Percentiles rank a stretch among this genome's conserved stretches.
These are phyloP conservation scores for Drosophila nigromelanica DNA, from an alignment of 1,140 invertebrate genomes.

Conservation along the genomic window DNA sequence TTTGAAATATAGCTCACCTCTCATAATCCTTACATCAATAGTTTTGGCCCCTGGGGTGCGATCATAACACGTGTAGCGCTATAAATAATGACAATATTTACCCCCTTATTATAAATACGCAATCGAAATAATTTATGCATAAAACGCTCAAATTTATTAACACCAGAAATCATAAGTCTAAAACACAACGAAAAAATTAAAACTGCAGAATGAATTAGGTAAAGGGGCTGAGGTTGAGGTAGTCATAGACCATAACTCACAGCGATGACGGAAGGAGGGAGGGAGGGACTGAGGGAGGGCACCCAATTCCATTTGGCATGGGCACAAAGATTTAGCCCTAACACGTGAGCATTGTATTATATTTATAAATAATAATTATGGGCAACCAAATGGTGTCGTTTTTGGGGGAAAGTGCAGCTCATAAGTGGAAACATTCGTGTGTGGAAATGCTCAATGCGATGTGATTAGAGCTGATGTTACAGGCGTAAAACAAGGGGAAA, in stretches of 20 bases:
- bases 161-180: constrained; percentile 21
- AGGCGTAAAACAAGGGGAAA: background rate
- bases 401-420: constrained; percentile 43
- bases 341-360: constrained; percentile 66
- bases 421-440: constrained; percentile 31
- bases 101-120: constrained; percentile 61
- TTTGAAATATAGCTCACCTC: constrained; percentile 44
- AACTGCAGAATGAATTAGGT: constrained; percentile 3
- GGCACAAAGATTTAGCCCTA: constrained; percentile 48
- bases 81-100: constrained; percentile 60
- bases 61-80: constrained; percentile 71
- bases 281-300: background rate
- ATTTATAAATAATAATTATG: constrained; percentile 80
- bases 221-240: constrained; percentile 30
- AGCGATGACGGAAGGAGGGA: background rate
- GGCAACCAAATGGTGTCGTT: constrained; percentile 43
- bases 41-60: constrained; percentile 61
- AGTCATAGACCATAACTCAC: constrained; percentile 58
- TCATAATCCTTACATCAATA: constrained; percentile 35
- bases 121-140: constrained; percentile 73
- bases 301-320: constrained; percentile 19
- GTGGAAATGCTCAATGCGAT: constrained; percentile 31
- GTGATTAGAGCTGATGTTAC: constrained; percentile 39
- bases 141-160: constrained; percentile 71
- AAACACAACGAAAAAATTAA: constrained; percentile 29